phyloP scores from a whole-genome alignment of 2,113 vertebrate genomes.

The Macaca nemestrina region DNA sequence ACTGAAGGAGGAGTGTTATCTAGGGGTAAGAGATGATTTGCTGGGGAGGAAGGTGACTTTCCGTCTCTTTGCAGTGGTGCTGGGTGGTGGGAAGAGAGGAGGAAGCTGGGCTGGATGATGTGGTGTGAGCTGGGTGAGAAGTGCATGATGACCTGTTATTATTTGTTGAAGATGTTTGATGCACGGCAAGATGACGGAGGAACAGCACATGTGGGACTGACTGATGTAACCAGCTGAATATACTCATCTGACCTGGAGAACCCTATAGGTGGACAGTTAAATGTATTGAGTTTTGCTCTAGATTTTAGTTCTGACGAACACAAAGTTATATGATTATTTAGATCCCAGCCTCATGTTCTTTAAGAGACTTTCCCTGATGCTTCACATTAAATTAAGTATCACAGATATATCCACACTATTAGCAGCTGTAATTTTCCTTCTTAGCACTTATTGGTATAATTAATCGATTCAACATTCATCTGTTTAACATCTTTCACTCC shows the following conservation, averaged over 20 bases:
- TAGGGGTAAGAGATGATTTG: too few species aligned
- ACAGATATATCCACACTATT: background rate
- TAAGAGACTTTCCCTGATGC: background rate
- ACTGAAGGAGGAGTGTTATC: background rate
- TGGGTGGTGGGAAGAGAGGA: background rate
- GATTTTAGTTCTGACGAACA: background rate
- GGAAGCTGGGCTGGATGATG: background rate
- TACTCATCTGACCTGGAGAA: background rate
- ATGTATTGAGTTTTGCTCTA: background rate
- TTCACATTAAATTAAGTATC: background rate
- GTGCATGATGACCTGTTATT: rapidly evolving
- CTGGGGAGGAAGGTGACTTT: background rate
- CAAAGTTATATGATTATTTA: background rate
- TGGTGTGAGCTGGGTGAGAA: background rate
- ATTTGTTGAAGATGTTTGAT: background rate
- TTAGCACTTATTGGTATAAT: background rate
- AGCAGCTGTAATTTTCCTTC: background rate
- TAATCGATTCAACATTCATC: background rate
- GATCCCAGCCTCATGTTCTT: background rate
- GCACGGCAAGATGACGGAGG: background rate
- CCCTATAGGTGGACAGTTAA: background rate
- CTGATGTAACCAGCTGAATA: background rate
- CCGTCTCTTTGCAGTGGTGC: background rate
- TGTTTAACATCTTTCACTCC: background rate
- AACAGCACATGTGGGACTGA: background rate